Evolutionary conservation across 2,797 vertebrate species (phyloP).

Genomic region (Helostoma temminkii): DNA sequence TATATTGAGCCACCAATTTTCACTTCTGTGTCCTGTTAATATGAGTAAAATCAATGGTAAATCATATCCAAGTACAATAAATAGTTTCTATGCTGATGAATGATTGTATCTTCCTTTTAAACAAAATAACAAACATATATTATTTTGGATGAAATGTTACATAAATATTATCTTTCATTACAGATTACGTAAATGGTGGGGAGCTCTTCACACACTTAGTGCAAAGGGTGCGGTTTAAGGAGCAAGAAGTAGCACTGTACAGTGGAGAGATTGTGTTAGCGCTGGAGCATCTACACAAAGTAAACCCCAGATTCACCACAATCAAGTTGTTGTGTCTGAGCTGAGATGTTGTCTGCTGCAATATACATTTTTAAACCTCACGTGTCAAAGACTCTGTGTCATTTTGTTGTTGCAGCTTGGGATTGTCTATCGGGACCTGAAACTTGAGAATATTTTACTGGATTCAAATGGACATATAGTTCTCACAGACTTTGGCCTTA

Average conservation of each 20-base stretch:
- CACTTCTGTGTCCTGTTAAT: conserved; percentile 17
- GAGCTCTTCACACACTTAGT: conserved; percentile 99
- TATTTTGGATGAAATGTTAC: conserved; percentile 3
- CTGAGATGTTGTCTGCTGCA: not conserved
- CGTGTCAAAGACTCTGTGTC: not conserved
- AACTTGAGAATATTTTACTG: conserved; percentile 97
- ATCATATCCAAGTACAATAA: not conserved
- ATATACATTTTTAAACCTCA: not conserved
- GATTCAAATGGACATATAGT: conserved; percentile 96
- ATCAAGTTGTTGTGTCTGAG: not conserved
- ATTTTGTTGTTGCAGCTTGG: conserved; percentile 88
- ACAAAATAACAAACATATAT: not conserved
- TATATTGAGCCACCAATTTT: not conserved
- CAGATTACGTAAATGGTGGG: conserved; percentile 98
- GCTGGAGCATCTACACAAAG: conserved; percentile 97
- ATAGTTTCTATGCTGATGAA: not conserved
- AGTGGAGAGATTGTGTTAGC: conserved; percentile 97
- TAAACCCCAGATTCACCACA: conserved; percentile 69
- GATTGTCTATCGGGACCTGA: conserved; percentile 98
- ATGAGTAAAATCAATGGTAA: conserved; percentile 19
- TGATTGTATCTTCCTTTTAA: not conserved
- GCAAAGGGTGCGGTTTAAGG: conserved; percentile 96
- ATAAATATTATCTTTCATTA: conserved; percentile 13
- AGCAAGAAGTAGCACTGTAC: conserved; percentile 94
- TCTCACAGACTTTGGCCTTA: conserved; percentile 97